Evolutionary conservation across 2,888 invertebrate species (phyloP), one percentile per base, ranked within the genome.

Genomic region (Pterobdella sp.): DNA sequence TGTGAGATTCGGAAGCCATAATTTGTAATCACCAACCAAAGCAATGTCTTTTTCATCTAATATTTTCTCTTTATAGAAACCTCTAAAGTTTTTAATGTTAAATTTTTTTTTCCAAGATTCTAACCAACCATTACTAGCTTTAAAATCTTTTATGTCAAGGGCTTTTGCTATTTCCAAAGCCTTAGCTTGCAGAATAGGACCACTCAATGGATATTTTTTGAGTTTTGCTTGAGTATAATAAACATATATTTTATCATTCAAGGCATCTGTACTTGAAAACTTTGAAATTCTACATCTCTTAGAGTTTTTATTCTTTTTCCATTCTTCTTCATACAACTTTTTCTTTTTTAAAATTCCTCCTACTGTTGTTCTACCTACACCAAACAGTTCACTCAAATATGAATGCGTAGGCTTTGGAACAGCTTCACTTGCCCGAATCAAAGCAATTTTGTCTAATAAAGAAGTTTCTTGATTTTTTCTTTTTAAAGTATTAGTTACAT

Each of bases 281-380:
- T 56, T 56, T 4, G 26, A 22, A 56, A 56, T 56, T 56, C 60
- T 22, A 56, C 60, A 56, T 56, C 60, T 56, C 26, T 56, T 56
- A 4, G 60, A 56, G 60, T 56, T 22, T 4, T 26, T 56, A 56
- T 56, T 56, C 26, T n/a, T 56, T 22, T 56, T 56, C 60, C 60
- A 56, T n/a, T 56, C n/a, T n/a, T 56, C 60, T 56, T 56, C 60
- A 56, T 56, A 56, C 60, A 56, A 56, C 60, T 56, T 56, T 56
- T 56, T 56, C 60, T 56, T 56, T 26, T 56, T 56, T 26, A 56
- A 56, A 26, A 56, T 56, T n/a, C 26, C 60, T 14, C 60, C 60
- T 26, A 56, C 60, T 14, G 60, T 56, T 4, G n/a, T 56, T 7
- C 60, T 7, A 56, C 60, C 60, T 14, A 56, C 26, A 26, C 60